Evolutionary conservation across 2,797 vertebrate species (phyloP).

Genomic region (Vultur gryphus): DNA sequence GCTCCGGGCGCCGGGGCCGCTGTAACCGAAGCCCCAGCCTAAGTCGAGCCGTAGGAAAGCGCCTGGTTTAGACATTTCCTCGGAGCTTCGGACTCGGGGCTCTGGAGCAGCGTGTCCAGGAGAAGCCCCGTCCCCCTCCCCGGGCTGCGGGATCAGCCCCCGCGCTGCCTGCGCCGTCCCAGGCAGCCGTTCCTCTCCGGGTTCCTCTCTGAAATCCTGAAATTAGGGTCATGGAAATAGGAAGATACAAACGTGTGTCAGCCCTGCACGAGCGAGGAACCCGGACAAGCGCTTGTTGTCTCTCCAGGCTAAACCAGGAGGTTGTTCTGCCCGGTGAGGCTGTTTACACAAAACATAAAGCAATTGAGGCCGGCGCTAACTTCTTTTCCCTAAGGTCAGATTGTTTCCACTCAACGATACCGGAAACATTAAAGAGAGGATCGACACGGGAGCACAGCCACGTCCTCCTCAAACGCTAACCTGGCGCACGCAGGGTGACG

Average conservation of each 20-base stretch:
- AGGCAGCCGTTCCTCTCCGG: not conserved
- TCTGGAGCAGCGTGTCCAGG: not conserved
- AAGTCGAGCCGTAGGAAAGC: not conserved
- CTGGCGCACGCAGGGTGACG: not conserved
- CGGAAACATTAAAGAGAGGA: not conserved
- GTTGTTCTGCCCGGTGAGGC: constrained; percentile 15
- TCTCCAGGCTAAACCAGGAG: not conserved
- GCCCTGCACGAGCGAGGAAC: not conserved
- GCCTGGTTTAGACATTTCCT: not conserved
- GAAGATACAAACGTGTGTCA: not conserved
- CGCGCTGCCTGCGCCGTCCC: not conserved
- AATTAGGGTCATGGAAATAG: not conserved
- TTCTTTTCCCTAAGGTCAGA: constrained; percentile 49
- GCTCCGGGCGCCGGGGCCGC: not conserved
- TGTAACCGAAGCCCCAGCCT: too few relatives aligned
- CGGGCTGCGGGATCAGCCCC: not conserved
- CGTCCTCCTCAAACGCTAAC: not conserved
- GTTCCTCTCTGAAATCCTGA: not conserved
- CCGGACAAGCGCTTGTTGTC: constrained; percentile 18
- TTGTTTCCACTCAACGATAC: constrained; percentile 38
- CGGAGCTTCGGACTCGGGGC: not conserved
- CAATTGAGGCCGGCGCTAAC: not conserved
- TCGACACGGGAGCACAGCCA: not conserved
- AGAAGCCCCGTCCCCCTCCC: not conserved
- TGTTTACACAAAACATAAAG: constrained; percentile 63